Evolutionary conservation across 2,888 invertebrate species (phyloP).

Genomic region (Zelleria hepariella): DNA sequence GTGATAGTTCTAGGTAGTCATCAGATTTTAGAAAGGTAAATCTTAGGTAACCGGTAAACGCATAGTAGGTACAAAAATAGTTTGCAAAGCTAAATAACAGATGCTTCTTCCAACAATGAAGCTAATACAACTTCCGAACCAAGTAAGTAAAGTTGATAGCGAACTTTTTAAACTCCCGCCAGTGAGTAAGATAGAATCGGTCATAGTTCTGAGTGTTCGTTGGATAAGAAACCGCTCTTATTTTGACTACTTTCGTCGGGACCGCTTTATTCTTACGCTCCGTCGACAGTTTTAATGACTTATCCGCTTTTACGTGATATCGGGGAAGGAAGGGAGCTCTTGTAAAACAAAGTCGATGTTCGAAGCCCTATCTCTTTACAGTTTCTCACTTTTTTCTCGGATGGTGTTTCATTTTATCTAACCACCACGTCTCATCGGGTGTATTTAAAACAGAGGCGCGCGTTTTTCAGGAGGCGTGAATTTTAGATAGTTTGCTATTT

Average conservation of each 20-base stretch:
- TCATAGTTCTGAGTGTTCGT: conserved; percentile 53
- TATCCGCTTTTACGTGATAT: conserved; percentile 45
- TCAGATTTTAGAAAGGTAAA: too few species aligned
- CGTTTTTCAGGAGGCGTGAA: too few species aligned
- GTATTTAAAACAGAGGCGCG: too few species aligned
- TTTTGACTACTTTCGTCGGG: conserved; percentile 51
- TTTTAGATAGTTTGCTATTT: too few species aligned
- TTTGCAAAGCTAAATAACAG: background rate
- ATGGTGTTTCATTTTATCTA: too few species aligned
- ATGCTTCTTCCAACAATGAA: background rate
- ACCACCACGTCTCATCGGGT: too few species aligned
- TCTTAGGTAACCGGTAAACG: too few species aligned
- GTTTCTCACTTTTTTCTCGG: background rate
- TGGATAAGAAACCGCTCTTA: conserved; percentile 39
- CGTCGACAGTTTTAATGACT: conserved; percentile 65
- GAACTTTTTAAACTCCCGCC: conserved; percentile 9
- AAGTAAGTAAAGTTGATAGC: background rate
- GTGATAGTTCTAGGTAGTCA: too few species aligned
- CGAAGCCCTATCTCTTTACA: background rate
- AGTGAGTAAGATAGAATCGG: conserved; percentile 40
- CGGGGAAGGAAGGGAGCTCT: conserved; percentile 32
- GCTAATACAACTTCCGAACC: background rate
- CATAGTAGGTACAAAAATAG: too few species aligned
- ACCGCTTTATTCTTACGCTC: conserved; percentile 52
- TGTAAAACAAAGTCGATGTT: conserved; percentile 23